Evolutionary conservation across 2,888 invertebrate species (phyloP).

Genomic region (Metopia argyrocephala): DNA sequence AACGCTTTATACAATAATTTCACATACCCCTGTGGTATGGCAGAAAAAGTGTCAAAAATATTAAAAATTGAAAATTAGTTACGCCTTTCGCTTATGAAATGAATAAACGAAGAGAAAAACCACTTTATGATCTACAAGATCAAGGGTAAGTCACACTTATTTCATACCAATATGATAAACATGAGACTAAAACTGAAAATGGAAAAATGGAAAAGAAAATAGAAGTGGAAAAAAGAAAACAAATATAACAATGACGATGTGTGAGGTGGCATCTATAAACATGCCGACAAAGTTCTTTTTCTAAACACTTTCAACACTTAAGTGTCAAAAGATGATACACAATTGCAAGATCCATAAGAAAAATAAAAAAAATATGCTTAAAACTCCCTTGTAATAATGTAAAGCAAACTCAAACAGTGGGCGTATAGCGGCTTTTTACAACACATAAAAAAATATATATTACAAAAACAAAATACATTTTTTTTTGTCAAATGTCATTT

Average conservation of each 20-base stretch:
- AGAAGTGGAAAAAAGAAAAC: background rate
- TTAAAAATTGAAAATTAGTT: slow-evolving; percentile 74
- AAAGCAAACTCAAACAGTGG: slow-evolving; percentile 48
- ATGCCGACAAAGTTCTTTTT: slow-evolving; percentile 53
- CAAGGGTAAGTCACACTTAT: slow-evolving; percentile 61
- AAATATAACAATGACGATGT: slow-evolving; percentile 43
- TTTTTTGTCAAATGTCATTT: slow-evolving; percentile 59
- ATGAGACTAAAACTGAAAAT: background rate
- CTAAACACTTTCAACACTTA: slow-evolving; percentile 59
- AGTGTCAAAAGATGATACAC: slow-evolving; percentile 57
- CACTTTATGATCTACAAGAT: slow-evolving; percentile 49
- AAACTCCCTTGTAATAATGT: slow-evolving; percentile 40
- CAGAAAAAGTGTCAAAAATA: slow-evolving; percentile 66
- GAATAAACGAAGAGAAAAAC: background rate
- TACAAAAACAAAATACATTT: background rate
- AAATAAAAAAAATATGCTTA: slow-evolving; percentile 1
- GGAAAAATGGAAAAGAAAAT: background rate
- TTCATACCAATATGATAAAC: too few species aligned
- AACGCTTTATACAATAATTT: too few species aligned
- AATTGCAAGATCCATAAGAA: slow-evolving; percentile 34
- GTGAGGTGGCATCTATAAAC: slow-evolving; percentile 36
- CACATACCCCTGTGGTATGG: background rate
- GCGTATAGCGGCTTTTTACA: slow-evolving; percentile 45
- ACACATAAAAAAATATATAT: too few species aligned
- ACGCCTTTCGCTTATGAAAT: slow-evolving; percentile 68